These are phyloP conservation scores for Armadillidium nasatum DNA, from an alignment of 1,140 invertebrate species.

Conservation along the genomic window DNA sequence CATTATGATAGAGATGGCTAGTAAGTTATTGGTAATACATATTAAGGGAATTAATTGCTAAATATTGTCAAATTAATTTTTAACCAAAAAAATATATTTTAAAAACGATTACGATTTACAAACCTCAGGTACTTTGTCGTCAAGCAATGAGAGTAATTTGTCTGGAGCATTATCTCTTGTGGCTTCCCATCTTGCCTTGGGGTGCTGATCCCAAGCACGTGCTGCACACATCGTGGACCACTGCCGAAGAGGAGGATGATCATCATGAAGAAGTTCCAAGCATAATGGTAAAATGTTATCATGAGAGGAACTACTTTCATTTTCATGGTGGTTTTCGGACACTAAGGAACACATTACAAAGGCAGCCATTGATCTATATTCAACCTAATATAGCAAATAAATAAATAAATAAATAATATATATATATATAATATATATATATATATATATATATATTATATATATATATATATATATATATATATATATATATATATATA, in stretches of 20 bases:
- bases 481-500: slow-evolving; percentile 11
- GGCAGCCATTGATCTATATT: neutral
- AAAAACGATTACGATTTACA: too few relatives aligned
- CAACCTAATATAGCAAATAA: neutral
- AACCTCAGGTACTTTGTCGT: slow-evolving; percentile 23
- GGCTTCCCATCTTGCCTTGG: slow-evolving; percentile 26
- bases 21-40: too few relatives aligned
- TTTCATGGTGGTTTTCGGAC: neutral
- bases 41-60: too few relatives aligned
- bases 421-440: too few relatives aligned
- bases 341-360: neutral
- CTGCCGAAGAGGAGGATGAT: neutral
- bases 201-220: slow-evolving; percentile 19
- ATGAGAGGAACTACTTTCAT: neutral
- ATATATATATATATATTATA: slow-evolving; percentile 14
- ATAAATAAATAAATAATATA: too few relatives aligned
- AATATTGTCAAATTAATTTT: too few relatives aligned
- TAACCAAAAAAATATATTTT: too few relatives aligned
- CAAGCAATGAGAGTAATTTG: slow-evolving; percentile 21
- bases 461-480: slow-evolving; percentile 17
- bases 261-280: neutral
- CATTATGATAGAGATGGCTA: too few relatives aligned
- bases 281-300: neutral
- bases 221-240: slow-evolving; percentile 21
- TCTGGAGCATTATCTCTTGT: slow-evolving; percentile 28